A percentile compares a stretch with the other conserved stretches of the same genome.
Evolutionary conservation across 1,140 invertebrate genomes (phyloP).

Genomic region (Spodoptera litura): DNA sequence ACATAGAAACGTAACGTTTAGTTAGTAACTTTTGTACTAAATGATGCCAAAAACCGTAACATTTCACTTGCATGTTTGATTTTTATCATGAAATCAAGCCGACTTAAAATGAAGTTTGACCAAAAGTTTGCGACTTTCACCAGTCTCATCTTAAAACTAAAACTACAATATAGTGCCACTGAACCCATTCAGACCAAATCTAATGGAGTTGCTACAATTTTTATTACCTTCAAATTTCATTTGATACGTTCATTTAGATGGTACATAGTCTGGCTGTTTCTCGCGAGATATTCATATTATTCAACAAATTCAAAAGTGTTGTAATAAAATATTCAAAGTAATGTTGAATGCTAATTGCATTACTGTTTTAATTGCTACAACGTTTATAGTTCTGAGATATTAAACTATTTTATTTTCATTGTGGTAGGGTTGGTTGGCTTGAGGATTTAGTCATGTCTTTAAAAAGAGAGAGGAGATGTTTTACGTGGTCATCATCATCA

Average conservation of each 20-base stretch:
- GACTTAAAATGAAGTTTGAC: no score
- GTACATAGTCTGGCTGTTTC: not conserved
- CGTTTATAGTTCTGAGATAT: slow-evolving; percentile 15
- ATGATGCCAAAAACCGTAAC: no score
- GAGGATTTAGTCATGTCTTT: no score
- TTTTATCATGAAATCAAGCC: no score
- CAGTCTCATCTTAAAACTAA: not conserved
- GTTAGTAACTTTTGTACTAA: no score
- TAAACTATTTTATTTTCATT: slow-evolving; percentile 24
- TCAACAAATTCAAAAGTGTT: slow-evolving; percentile 21
- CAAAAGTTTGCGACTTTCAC: no score
- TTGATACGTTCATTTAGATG: slow-evolving; percentile 7
- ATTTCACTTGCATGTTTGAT: no score
- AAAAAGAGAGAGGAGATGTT: no score
- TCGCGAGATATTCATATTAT: not conserved
- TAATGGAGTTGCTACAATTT: not conserved
- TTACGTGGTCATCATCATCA: no score
- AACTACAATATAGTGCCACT: not conserved
- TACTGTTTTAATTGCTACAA: slow-evolving; percentile 28
- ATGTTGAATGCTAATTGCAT: slow-evolving; percentile 27
- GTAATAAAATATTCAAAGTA: slow-evolving; percentile 18
- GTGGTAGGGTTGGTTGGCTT: not conserved
- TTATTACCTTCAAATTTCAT: not conserved
- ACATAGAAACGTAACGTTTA: no score
- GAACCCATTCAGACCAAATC: not conserved